Percentiles rank a stretch among this genome's conserved stretches.
Evolutionary conservation across 1,140 invertebrate species (phyloP).

Genomic region (Tyrophagus putrescentiae): DNA sequence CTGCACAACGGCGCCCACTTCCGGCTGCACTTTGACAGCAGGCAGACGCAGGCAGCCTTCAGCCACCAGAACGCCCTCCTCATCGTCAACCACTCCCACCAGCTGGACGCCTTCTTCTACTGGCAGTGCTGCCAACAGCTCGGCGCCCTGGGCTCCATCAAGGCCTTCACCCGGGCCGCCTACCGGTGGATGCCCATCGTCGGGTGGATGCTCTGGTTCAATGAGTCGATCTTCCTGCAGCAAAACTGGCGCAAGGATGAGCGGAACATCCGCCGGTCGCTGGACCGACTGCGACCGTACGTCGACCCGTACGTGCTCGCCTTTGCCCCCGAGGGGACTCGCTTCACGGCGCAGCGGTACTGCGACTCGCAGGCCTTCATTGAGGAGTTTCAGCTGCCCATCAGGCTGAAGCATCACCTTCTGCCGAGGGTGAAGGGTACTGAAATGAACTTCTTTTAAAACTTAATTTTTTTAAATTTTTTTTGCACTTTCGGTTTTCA

Average conservation of each 20-base stretch:
- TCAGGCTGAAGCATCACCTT: neutral
- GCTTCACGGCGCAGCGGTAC: neutral
- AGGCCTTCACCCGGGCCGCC: neutral
- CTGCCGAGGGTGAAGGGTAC: neutral
- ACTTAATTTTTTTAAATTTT: no score
- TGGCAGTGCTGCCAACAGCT: neutral
- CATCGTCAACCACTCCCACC: conserved; percentile 28
- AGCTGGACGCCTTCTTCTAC: neutral
- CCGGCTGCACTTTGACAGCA: no score
- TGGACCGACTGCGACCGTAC: neutral
- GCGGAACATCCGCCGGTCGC: neutral
- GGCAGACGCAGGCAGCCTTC: no score
- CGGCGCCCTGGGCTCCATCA: neutral
- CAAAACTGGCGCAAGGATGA: neutral
- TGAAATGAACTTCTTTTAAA: no score
- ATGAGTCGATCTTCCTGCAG: neutral
- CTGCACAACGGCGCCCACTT: no score
- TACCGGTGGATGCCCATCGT: neutral
- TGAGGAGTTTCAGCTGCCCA: neutral
- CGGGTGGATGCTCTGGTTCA: neutral
- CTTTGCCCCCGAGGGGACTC: neutral
- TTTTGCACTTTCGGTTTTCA: no score
- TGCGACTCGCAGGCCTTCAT: neutral
- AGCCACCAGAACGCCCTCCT: conserved; percentile 41
- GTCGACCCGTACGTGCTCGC: neutral